Conservation (phyloP, 2,888 invertebrate species). For the Hanleya hanleyi region DNA sequence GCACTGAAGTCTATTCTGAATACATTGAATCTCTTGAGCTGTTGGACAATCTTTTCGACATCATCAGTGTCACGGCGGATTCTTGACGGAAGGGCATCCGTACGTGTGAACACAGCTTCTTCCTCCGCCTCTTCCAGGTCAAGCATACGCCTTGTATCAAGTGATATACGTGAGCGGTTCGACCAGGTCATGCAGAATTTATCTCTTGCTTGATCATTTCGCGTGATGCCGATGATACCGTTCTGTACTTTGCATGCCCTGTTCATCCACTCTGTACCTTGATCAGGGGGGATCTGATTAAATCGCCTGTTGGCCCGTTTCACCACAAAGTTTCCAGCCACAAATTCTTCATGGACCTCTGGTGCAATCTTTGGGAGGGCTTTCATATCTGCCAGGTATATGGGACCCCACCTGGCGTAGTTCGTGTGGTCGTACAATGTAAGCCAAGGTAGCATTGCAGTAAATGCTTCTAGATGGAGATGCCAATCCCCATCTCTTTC, state of each 20-base stretch:
- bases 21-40: not conserved
- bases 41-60: not conserved
- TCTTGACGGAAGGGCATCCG: too few species aligned
- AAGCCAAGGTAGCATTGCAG: constrained; percentile 4
- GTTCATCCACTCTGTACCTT: constrained; percentile 32
- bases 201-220: constrained; percentile 25
- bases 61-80: not conserved
- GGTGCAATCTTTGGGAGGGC: not conserved
- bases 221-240: constrained; percentile 29
- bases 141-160: too few species aligned
- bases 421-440: constrained; percentile 28
- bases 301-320: constrained; percentile 25
- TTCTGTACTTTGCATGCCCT: constrained; percentile 19
- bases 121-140: too few species aligned
- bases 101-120: too few species aligned
- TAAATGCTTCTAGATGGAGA: not conserved
- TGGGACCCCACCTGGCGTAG: not conserved
- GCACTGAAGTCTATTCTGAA: not conserved
- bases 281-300: constrained; percentile 27
- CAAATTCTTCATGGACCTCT: constrained; percentile 19
- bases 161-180: constrained; percentile 17
- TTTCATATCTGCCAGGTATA: not conserved
- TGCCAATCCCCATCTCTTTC: not conserved
- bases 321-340: constrained; percentile 23
- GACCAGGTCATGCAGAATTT: constrained; percentile 25